These are phyloP conservation scores for Semaprochilodus insignis DNA, from an alignment of 2,797 vertebrate genomes.

Conservation along the genomic window DNA sequence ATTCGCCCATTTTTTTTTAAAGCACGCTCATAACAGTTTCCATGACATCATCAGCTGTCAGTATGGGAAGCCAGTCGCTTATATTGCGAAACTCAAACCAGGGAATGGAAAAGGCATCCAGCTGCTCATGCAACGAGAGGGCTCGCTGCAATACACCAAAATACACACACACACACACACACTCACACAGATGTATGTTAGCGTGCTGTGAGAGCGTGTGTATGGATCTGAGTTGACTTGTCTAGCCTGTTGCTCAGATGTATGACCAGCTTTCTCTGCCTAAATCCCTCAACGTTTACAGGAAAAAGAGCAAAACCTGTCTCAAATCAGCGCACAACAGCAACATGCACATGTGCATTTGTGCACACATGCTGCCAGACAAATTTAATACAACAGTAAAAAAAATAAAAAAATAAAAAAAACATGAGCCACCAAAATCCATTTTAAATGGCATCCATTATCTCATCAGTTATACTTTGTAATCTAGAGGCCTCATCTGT, in stretches of 20 bases:
- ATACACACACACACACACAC: conserved; percentile 1
- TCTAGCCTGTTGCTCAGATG: not conserved
- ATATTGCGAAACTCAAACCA: conserved; percentile 74
- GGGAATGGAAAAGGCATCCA: conserved; percentile 61
- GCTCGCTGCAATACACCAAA: conserved; percentile 28
- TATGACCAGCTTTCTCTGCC: conserved; percentile 8
- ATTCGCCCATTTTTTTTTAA: conserved; percentile 68
- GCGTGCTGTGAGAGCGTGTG: conserved; percentile 35
- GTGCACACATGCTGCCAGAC: conserved; percentile 24
- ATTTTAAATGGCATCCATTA: conserved; percentile 35
- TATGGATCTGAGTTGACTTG: conserved; percentile 4
- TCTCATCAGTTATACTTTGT: conserved; percentile 12
- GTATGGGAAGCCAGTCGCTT: conserved; percentile 70
- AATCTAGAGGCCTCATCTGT: conserved; percentile 20
- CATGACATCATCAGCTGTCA: conserved; percentile 80
- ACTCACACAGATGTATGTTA: conserved; percentile 29
- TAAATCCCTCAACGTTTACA: conserved; percentile 28
- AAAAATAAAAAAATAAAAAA: not conserved
- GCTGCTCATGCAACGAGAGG: conserved; percentile 55
- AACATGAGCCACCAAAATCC: conserved; percentile 21
- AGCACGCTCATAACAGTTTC: conserved; percentile 75
- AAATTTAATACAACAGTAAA: conserved; percentile 4
- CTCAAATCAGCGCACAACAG: conserved; percentile 26
- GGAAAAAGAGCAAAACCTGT: conserved; percentile 17
- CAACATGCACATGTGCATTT: conserved; percentile 30